Evolutionary conservation across 1,140 invertebrate species (phyloP).

Genomic region (Patella vulgata): DNA sequence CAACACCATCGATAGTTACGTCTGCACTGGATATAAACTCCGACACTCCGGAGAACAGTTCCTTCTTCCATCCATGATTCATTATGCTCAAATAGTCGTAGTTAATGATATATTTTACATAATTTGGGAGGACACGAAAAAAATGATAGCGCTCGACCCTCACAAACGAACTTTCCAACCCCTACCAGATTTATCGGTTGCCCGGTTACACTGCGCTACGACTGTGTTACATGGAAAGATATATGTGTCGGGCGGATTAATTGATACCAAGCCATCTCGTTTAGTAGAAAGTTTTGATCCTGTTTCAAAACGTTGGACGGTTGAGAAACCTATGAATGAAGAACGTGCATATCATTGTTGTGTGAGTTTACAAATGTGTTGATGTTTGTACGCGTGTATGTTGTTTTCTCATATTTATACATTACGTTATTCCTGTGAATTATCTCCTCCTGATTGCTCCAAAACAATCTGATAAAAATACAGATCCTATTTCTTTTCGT

Average conservation of each 20-base stretch:
- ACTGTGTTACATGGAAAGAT: conserved; percentile 83
- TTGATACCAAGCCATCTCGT: conserved; percentile 59
- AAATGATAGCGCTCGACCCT: conserved; percentile 62
- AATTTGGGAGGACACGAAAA: conserved; percentile 63
- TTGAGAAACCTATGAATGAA: conserved; percentile 49
- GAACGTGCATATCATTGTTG: conserved; percentile 56
- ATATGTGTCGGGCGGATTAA: conserved; percentile 85
- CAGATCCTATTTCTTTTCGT: no score
- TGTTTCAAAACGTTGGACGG: conserved; percentile 78
- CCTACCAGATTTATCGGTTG: conserved; percentile 50
- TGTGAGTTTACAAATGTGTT: conserved; percentile 57
- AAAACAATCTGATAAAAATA: no score
- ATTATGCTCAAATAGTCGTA: conserved; percentile 60
- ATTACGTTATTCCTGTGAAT: no score
- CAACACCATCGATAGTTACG: conserved; percentile 62
- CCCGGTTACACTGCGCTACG: conserved; percentile 70
- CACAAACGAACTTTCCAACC: conserved; percentile 59
- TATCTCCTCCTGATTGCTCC: no score
- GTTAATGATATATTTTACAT: conserved; percentile 62
- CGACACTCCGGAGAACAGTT: conserved; percentile 59
- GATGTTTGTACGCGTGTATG: no score
- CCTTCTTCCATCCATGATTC: conserved; percentile 58
- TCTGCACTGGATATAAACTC: conserved; percentile 39
- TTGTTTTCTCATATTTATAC: no score
- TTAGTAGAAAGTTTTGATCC: conserved; percentile 86